These are phyloP conservation scores for Dusona sp. DNA, from an alignment of 2,888 invertebrate genomes.

Conservation along the genomic window DNA sequence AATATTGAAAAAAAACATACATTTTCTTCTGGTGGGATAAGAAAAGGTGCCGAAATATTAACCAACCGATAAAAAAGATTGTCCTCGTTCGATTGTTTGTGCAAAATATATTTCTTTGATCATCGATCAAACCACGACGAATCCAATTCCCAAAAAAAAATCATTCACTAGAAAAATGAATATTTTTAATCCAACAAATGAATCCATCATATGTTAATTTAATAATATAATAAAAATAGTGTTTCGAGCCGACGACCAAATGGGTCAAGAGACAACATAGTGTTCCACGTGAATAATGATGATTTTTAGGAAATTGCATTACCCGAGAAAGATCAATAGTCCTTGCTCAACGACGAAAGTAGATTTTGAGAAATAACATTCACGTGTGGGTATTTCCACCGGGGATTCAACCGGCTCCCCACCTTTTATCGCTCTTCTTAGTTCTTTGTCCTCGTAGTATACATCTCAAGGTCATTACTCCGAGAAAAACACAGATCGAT, in stretches of 20 bases:
- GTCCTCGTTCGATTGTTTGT: neutral
- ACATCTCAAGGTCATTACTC: slow-evolving; percentile 23
- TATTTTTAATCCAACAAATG: neutral
- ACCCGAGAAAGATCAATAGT: neutral
- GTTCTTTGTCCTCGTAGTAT: neutral
- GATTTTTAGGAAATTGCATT: neutral
- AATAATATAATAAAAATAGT: neutral
- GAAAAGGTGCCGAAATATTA: neutral
- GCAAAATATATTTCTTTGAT: neutral
- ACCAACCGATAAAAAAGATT: neutral
- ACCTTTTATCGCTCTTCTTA: slow-evolving; percentile 33
- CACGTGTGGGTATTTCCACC: slow-evolving; percentile 15
- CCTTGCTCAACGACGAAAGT: neutral
- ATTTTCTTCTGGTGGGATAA: neutral
- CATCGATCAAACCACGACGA: neutral
- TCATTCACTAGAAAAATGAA: neutral
- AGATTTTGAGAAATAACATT: neutral
- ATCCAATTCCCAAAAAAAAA: neutral
- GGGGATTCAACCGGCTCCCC: neutral
- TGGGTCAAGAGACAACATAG: neutral
- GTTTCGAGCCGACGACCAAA: neutral
- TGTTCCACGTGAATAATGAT: neutral
- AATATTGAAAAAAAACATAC: too few relatives aligned
- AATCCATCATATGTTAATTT: neutral
- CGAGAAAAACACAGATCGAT: neutral